Evolutionary conservation across 2,113 vertebrate genomes (phyloP).

Genomic region (Mohoua ochrocephala): DNA sequence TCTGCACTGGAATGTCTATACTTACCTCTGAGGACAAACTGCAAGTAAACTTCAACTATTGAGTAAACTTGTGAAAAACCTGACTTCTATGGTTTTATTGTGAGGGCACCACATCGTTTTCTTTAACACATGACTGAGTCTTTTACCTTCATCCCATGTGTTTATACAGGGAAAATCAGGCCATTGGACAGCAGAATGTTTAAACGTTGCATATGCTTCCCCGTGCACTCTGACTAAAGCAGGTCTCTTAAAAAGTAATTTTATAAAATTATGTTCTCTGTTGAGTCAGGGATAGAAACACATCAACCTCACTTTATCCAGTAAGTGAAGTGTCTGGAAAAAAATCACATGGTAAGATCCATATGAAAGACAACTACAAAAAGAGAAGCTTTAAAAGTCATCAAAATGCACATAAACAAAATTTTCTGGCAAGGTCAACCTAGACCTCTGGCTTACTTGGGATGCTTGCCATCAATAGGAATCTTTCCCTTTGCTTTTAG

Average conservation of each 20-base stretch:
- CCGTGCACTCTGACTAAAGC: neutral
- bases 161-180: neutral
- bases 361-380: neutral
- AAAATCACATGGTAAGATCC: neutral
- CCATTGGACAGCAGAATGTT: neutral
- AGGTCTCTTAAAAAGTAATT: neutral
- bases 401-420: conserved; percentile 8
- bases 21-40: neutral
- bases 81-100: neutral
- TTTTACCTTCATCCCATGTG: conserved; percentile 4
- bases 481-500: conserved; percentile 40
- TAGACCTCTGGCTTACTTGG: conserved; percentile 38
- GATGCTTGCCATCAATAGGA: neutral
- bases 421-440: conserved; percentile 1
- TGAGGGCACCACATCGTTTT: neutral
- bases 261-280: neutral
- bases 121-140: conserved; percentile 33
- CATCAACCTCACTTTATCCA: neutral
- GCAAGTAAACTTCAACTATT: neutral
- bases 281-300: neutral
- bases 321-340: neutral
- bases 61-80: conserved; percentile 11
- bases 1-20: neutral
- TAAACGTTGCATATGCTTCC: neutral
- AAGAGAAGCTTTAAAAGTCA: conserved; percentile 16